Evolutionary conservation across 2,797 vertebrate species (phyloP), one percentile per base, ranked within the genome.

Genomic region (Galagoides demidoff): DNA sequence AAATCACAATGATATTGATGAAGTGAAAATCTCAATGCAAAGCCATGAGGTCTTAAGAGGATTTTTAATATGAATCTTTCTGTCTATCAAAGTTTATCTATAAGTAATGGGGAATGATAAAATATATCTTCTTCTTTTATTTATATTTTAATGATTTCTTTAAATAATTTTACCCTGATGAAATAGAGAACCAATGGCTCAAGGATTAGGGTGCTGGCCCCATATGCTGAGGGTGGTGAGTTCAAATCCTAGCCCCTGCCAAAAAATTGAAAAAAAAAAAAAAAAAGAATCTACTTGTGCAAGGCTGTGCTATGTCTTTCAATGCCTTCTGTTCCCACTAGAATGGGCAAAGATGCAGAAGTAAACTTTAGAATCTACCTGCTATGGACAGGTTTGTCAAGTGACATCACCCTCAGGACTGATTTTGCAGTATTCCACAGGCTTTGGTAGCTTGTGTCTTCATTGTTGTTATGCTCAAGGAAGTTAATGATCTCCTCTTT

Each of bases 1-100:
- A 95, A 91, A 59, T 66, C 43, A 74, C 23, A 89, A 10, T 57
- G 25, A 96, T 79, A 77, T 93, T 22, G 39, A 61, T 16, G 43
- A 86, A 64, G 10, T 11, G 11, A 70, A 43, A 55, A 49, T 55
- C 5, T 93, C 19, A 81, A 19, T 55, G 16, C 4, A 37, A 10
- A 91, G 3, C 2, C 22, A 43, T 39, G 5, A 37, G 8, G 1
- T 86, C 45, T 73, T 83, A 83, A 66, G 22, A 43, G 45, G 73
- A 57, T 57, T 1, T 92, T 88, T 73, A 78, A 49, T 93, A 78
- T 57, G 78, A 90, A 73, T 16, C 0, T 5, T 66, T 57, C 43
- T 66, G 1, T 66, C 45, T 85, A 91, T 89, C 7, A 22, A 89
- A 74, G 25, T 93, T 84, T 71, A 20, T 49, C 27, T 76, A 6